Percentiles rank a stretch among this genome's conserved stretches.
These are phyloP conservation scores for Engraulis encrasicolus DNA, from an alignment of 2,113 vertebrate species.

Conservation along the genomic window DNA sequence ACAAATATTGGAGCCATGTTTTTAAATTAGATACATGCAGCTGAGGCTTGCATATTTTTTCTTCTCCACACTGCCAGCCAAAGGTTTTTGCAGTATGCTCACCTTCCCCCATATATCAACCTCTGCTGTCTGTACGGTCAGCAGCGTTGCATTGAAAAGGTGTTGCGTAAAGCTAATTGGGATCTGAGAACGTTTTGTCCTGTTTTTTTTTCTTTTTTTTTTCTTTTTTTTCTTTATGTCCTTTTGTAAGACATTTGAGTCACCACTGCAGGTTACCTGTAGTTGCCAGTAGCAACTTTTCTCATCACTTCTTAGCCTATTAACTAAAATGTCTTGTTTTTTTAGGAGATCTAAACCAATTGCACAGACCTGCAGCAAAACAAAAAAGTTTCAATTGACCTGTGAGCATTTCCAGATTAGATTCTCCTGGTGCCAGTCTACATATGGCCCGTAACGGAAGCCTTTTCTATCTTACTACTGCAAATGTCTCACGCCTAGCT, in stretches of 20 bases:
- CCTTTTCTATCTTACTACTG: not conserved
- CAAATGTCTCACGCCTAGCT: not conserved
- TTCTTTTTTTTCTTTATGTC: not conserved
- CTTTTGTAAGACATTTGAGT: not conserved
- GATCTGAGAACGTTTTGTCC: not conserved
- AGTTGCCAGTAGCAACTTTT: too few relatives aligned
- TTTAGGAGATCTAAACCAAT: not conserved
- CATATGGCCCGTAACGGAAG: not conserved
- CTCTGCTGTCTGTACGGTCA: not conserved
- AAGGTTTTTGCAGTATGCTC: not conserved
- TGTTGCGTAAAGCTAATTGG: not conserved
- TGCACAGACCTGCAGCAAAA: not conserved
- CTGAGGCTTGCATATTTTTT: not conserved
- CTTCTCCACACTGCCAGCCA: not conserved
- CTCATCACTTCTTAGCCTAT: not conserved
- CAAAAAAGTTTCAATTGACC: not conserved
- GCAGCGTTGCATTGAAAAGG: not conserved
- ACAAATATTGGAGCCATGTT: not conserved
- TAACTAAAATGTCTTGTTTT: not conserved
- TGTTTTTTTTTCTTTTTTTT: too few relatives aligned
- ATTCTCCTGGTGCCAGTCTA: not conserved
- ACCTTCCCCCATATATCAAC: not conserved
- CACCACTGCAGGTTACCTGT: not conserved
- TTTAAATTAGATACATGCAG: not conserved
- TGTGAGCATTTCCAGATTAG: not conserved